These are phyloP conservation scores for Candoia aspera DNA, from an alignment of 2,113 vertebrate genomes.

Conservation along the genomic window DNA sequence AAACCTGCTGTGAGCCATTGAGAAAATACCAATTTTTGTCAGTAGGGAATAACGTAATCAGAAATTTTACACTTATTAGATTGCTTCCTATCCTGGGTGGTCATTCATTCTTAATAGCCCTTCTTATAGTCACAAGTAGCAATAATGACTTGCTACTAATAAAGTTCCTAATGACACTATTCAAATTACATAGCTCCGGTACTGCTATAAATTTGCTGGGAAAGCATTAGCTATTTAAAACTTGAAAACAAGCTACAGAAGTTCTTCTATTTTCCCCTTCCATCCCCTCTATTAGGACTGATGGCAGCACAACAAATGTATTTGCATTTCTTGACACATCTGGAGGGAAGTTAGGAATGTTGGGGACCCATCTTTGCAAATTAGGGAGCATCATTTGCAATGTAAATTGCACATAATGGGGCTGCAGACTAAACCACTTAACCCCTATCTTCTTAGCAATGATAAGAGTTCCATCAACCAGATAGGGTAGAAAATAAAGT, in stretches of 20 bases:
- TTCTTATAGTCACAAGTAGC: slow-evolving; percentile 47
- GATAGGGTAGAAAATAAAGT: not conserved
- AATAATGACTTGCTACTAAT: slow-evolving; percentile 64
- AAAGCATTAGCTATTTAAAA: slow-evolving; percentile 57
- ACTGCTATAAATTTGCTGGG: slow-evolving; percentile 48
- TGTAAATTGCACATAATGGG: slow-evolving; percentile 27
- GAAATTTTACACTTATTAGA: slow-evolving; percentile 63
- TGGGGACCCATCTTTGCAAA: slow-evolving; percentile 26
- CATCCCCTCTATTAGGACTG: not conserved
- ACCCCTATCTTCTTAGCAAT: slow-evolving; percentile 24
- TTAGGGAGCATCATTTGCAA: not conserved
- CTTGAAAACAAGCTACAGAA: slow-evolving; percentile 35
- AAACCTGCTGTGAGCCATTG: slow-evolving; percentile 54
- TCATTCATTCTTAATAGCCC: slow-evolving; percentile 60
- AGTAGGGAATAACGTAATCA: slow-evolving; percentile 48
- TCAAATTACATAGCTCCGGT: slow-evolving; percentile 57
- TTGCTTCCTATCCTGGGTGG: slow-evolving; percentile 48
- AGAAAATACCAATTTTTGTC: slow-evolving; percentile 58
- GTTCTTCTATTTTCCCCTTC: not conserved
- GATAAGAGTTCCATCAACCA: not conserved
- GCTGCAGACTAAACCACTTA: slow-evolving; percentile 29
- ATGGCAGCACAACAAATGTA: not conserved
- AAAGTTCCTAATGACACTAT: slow-evolving; percentile 60
- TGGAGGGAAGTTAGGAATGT: not conserved
- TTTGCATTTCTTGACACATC: not conserved